phyloP scores from a whole-genome alignment of 2,797 vertebrate genomes.

The Sebastes trivittatus region DNA sequence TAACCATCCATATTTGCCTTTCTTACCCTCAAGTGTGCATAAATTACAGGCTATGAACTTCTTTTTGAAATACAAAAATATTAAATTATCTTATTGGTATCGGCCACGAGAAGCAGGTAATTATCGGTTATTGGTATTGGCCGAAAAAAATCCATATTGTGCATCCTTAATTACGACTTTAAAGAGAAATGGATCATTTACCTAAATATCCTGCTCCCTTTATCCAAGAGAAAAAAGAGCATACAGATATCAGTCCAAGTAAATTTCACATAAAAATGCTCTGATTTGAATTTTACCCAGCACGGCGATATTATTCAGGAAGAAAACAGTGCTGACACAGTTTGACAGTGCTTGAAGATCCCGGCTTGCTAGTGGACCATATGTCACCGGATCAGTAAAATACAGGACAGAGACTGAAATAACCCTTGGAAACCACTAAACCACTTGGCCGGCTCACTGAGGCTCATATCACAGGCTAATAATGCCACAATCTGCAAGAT shows the following conservation, averaged over 20 bases:
- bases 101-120: too few species aligned
- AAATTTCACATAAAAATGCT: background rate
- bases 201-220: background rate
- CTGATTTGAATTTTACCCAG: background rate
- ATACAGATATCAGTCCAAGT: background rate
- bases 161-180: background rate
- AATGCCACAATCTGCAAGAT: slow-evolving; percentile 66
- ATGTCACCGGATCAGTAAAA: slow-evolving; percentile 68
- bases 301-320: background rate
- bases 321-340: slow-evolving; percentile 10
- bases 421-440: slow-evolving; percentile 62
- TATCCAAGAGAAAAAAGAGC: background rate
- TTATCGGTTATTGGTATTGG: too few species aligned
- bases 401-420: slow-evolving; percentile 58
- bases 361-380: slow-evolving; percentile 48
- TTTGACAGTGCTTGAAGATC: slow-evolving; percentile 28
- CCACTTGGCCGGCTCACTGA: slow-evolving; percentile 45
- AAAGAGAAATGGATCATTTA: background rate
- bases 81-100: too few species aligned
- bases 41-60: too few species aligned
- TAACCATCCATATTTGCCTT: too few species aligned
- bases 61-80: too few species aligned
- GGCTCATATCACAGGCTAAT: slow-evolving; percentile 70
- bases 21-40: too few species aligned
- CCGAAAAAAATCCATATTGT: too few species aligned